These are phyloP conservation scores for Vultur gryphus DNA, from an alignment of 2,797 vertebrate species.

Conservation along the genomic window DNA sequence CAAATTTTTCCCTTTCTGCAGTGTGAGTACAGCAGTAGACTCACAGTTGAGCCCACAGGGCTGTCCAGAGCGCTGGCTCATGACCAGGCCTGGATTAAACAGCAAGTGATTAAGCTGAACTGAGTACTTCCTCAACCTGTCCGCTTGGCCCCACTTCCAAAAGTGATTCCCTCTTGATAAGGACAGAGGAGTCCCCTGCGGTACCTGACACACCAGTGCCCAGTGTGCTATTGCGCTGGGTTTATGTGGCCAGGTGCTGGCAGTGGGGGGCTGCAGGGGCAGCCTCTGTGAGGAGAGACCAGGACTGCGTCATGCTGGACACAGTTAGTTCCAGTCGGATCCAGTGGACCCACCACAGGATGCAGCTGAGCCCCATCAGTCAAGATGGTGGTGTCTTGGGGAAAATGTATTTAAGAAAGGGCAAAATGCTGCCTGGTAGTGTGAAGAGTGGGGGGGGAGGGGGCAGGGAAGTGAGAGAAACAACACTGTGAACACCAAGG, in stretches of 20 bases:
- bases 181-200: too few species aligned
- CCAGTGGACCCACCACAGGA: neutral
- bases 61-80: neutral
- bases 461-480: neutral
- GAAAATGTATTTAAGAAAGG: neutral
- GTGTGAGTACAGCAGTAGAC: neutral
- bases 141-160: neutral
- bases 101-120: neutral
- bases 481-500: neutral
- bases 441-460: neutral
- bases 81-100: neutral
- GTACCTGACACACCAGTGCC: neutral
- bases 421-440: neutral
- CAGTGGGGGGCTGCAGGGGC: too few species aligned
- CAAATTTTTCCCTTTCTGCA: neutral
- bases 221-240: neutral
- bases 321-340: neutral
- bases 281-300: too few species aligned
- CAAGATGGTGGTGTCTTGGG: neutral
- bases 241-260: accelerated
- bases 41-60: neutral
- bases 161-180: neutral
- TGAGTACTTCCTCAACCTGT: neutral
- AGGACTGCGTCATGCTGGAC: accelerated
- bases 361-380: neutral